A percentile compares a stretch with the other conserved stretches of the same genome.
These are phyloP conservation scores for Epizoanthus illoricatus DNA, from an alignment of 92 coral and sea anemone genomes.

Conservation along the genomic window DNA sequence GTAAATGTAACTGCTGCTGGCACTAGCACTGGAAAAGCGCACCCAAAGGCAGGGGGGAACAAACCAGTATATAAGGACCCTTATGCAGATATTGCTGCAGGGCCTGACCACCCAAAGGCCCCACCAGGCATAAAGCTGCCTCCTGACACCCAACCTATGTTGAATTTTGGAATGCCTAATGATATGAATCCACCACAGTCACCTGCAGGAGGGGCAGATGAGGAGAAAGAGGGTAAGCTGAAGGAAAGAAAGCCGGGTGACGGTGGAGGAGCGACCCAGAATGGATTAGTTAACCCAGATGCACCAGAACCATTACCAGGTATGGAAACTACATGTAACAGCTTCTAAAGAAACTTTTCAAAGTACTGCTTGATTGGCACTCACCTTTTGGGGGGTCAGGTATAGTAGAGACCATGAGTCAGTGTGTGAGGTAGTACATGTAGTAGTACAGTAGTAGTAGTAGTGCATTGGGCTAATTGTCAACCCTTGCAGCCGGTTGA, in stretches of 20 bases:
- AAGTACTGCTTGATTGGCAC: too few relatives aligned
- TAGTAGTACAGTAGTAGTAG: too few relatives aligned
- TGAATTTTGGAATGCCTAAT: conserved; percentile 32
- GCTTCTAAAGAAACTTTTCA: neutral
- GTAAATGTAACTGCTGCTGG: conserved; percentile 28
- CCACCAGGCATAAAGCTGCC: conserved; percentile 79
- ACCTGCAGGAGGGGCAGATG: neutral
- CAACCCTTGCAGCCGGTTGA: too few relatives aligned
- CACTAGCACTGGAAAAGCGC: conserved; percentile 30
- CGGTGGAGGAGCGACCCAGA: conserved; percentile 26
- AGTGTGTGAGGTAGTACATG: too few relatives aligned
- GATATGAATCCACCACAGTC: conserved; percentile 5
- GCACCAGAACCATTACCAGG: conserved; percentile 36
- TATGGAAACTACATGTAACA: neutral
- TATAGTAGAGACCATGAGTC: neutral
- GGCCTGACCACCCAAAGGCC: conserved; percentile 86
- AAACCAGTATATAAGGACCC: conserved; percentile 49
- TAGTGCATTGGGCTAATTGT: too few relatives aligned
- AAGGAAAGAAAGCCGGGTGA: conserved; percentile 27
- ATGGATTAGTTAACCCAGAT: conserved; percentile 41
- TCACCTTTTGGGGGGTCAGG: neutral
- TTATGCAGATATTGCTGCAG: conserved; percentile 90
- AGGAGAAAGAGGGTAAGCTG: conserved; percentile 27
- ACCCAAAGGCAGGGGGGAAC: neutral
- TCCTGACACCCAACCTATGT: conserved; percentile 31